Percentiles rank a stretch among this genome's conserved stretches.
These are phyloP conservation scores for Sinocyclocheilus anophthalmus DNA, from an alignment of 2,113 vertebrate genomes.

Conservation along the genomic window DNA sequence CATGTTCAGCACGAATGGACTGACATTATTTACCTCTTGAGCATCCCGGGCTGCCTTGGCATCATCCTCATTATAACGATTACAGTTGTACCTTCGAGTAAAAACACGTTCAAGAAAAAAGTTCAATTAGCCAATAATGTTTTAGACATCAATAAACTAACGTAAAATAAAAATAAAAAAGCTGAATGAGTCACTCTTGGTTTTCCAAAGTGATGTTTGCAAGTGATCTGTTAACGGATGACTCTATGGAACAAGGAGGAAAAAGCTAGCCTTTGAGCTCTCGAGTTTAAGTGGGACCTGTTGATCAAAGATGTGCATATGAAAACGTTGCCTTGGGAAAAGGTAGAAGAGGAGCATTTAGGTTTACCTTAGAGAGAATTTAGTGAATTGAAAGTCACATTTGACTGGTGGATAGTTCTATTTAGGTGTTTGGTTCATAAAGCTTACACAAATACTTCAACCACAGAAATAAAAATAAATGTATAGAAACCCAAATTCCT, in stretches of 20 bases:
- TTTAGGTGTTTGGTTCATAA: background rate
- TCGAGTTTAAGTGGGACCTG: background rate
- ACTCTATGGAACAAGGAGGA: constrained; percentile 1
- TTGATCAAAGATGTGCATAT: constrained; percentile 1
- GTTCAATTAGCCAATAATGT: background rate
- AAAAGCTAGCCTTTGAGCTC: background rate
- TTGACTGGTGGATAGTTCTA: background rate
- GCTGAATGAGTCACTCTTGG: background rate
- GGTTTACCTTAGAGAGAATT: background rate
- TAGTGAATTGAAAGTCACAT: background rate
- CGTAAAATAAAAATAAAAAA: too few relatives aligned
- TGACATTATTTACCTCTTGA: constrained; percentile 84
- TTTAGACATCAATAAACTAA: background rate
- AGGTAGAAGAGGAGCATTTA: background rate
- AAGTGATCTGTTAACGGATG: background rate
- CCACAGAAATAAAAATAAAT: background rate
- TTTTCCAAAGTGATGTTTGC: background rate
- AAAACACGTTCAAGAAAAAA: constrained; percentile 18
- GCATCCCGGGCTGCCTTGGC: constrained; percentile 98
- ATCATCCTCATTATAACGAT: constrained; percentile 99
- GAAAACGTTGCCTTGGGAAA: background rate
- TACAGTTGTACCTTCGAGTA: constrained; percentile 94
- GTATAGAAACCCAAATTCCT: too few relatives aligned
- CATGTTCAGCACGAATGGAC: background rate
- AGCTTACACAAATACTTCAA: background rate